Evolutionary conservation across 2,888 invertebrate species (phyloP), one percentile per base, ranked within the genome.

Genomic region (Anoplius nigerrimus): DNA sequence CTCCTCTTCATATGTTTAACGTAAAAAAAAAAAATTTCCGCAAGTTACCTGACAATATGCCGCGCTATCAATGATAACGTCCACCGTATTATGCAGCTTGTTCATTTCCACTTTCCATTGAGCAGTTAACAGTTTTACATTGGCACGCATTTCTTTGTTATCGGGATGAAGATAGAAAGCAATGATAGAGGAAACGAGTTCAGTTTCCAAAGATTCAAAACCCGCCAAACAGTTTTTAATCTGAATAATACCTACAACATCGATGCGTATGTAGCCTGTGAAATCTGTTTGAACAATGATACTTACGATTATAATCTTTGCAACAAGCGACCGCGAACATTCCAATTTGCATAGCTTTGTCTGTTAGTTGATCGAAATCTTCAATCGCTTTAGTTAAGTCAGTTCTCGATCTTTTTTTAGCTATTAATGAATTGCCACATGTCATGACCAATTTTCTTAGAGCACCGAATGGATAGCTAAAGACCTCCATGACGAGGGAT

Each of bases 301-400:
- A 87, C 89, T 87, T 82, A 90, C 91, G 86, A 73, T 87, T 86
- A 43, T 81, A 80, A 78, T 91, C 88, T 54, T 89, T 89, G 58
- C 91, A 91, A 76, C 91, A 91, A 3, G 93, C 92, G 53, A 93
- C 90, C n/a, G 94, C 93, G 88, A 94, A 94, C 57, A 92, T 90
- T 54, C 93, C 94, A 79, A 94, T 93, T 82, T 94, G 93, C 88
- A 93, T 89, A 57, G 93, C 88, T 76, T 93, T 91, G 82, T 94
- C 94, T 79, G 92, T 92, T 68, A 92, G 91, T 72, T 92, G 89
- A 90, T 94, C 94, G 88, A 93, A 93, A 43, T 92, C 91, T 69
- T 91, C 92, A 13, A 93, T 90, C 67, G 90, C 89, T 24, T 83
- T 81, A 67, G 91, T 91, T 55, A 92, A 87, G 76, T 92, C 91